Conservation (phyloP, 2,797 vertebrate genomes). For the Smutsia temminckii region DNA sequence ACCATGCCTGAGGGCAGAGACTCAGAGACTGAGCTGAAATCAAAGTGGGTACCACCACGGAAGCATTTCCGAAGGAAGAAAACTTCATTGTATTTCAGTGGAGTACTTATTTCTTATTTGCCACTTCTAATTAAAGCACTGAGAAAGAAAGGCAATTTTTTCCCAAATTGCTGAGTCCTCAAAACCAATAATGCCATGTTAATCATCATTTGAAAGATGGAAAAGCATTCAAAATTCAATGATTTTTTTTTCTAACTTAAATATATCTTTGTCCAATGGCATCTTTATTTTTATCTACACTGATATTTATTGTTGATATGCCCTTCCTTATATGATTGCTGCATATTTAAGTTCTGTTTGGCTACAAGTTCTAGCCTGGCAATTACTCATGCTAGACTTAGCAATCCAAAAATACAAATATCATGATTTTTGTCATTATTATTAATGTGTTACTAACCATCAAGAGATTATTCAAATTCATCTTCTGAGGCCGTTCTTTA, state of each 20-base stretch:
- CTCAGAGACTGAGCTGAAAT: neutral
- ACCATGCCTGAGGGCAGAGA: neutral
- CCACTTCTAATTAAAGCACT: constrained; percentile 35
- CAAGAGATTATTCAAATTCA: constrained; percentile 17
- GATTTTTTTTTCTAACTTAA: neutral
- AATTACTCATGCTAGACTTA: no score
- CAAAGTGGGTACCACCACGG: neutral
- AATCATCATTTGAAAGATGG: neutral
- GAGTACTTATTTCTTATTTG: neutral
- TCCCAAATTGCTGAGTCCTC: neutral
- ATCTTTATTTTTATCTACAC: constrained; percentile 19
- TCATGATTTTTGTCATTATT: neutral
- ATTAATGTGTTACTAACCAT: neutral
- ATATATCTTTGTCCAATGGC: neutral
- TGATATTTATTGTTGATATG: neutral
- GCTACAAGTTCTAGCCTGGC: no score
- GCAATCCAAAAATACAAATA: neutral
- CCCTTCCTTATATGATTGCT: neutral
- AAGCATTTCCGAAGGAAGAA: neutral
- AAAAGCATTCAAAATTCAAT: neutral
- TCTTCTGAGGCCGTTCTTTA: neutral
- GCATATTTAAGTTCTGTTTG: no score
- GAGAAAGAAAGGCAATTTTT: neutral
- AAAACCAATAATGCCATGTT: neutral
- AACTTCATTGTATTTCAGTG: constrained; percentile 5